Evolutionary conservation across 2,113 vertebrate genomes (phyloP), one percentile per base, ranked within the genome.

Genomic region (Calyptommatus sinebrachiatus): DNA sequence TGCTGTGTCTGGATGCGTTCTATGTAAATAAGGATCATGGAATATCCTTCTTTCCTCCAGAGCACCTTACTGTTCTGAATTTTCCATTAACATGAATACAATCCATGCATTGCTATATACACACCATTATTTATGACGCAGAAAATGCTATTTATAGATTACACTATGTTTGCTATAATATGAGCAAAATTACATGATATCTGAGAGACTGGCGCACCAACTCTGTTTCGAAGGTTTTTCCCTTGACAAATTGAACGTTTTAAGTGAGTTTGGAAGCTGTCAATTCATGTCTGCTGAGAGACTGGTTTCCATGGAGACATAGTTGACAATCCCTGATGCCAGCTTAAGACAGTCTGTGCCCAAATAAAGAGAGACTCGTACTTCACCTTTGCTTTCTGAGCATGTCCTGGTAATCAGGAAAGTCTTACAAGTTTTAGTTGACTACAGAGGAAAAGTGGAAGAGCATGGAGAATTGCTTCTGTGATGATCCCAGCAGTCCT

Each of bases 241-340:
- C 50, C 72, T 69, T 68, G 65, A 74, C 8, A 75, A 81, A 75
- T 46, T 50, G 53, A 28, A 69, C 50, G 31, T 28, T 61, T 81
- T 75, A 69, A 75, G 26, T 7, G 21, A 69, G n/a, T 75, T 20
- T 61, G 22, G 72, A 41, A 60, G 48, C 61, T 65, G 61, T 81
- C 79, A 69, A 29, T 61, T 74, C 63, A 69, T 74, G 63, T 45
- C 79, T 75, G 65, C 72, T 75, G 72, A 75, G 53, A 65, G 66
- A 61, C 50, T 53, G 69, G 65, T 81, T 81, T 75, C 79, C 79
- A 81, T 81, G 79, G 79, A 70, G 72, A 81, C 72, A 29, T 8
- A 7, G 63, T 41, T 7, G 46, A 60, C 63, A 74, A 74, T 73
- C 29, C 65, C 62, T 73, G 46, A 18, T 53, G 31, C 72, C 69